Percentiles rank a stretch among this genome's conserved stretches.
These are phyloP conservation scores for Chrosomus eos DNA, from an alignment of 2,797 vertebrate genomes.

Conservation along the genomic window DNA sequence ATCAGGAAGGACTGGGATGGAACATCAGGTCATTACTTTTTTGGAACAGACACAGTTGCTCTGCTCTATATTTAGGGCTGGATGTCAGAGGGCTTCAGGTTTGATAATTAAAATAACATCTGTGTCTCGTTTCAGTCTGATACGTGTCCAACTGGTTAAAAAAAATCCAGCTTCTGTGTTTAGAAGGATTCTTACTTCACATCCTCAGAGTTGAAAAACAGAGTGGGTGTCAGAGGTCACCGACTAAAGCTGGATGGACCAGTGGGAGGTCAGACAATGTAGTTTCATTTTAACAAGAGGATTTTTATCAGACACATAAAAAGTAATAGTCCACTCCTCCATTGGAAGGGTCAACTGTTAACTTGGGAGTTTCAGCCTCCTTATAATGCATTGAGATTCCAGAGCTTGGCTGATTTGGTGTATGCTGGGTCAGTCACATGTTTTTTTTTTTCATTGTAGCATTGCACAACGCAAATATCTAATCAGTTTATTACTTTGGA, in stretches of 20 bases:
- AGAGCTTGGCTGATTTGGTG: background rate
- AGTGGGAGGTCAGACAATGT: background rate
- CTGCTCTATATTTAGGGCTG: slow-evolving; percentile 52
- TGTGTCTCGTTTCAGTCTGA: slow-evolving; percentile 52
- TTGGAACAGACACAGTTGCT: slow-evolving; percentile 40
- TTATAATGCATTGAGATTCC: background rate
- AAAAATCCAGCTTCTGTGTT: slow-evolving; percentile 12
- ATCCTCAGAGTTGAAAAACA: background rate
- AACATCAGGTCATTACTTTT: slow-evolving; percentile 39
- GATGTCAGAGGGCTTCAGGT: slow-evolving; percentile 43
- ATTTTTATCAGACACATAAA: background rate
- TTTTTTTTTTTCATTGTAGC: too few species aligned
- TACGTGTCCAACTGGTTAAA: slow-evolving; percentile 27
- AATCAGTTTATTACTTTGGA: too few species aligned
- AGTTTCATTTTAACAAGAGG: background rate
- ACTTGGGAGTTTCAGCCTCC: background rate
- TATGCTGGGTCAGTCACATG: background rate
- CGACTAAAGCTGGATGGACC: background rate
- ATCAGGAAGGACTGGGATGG: slow-evolving; percentile 46
- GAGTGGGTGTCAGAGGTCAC: slow-evolving; percentile 8
- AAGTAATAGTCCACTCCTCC: background rate
- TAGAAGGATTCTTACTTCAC: background rate
- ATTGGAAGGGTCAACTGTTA: background rate
- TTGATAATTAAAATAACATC: slow-evolving; percentile 48
- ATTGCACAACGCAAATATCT: too few species aligned